These are phyloP conservation scores for Pammene aurita DNA, from an alignment of 2,888 invertebrate species.

Conservation along the genomic window DNA sequence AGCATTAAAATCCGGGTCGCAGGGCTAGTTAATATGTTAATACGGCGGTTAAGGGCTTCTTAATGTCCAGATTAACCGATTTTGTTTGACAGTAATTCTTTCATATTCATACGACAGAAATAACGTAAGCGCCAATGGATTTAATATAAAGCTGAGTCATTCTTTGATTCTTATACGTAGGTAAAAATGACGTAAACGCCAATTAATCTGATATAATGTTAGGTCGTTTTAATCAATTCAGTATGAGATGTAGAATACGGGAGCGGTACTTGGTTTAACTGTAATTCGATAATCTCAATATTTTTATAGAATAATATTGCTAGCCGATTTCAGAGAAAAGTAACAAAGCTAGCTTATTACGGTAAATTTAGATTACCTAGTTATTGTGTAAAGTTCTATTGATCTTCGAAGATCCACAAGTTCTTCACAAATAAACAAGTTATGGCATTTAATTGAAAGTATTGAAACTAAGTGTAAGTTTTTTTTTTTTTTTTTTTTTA, in stretches of 20 bases:
- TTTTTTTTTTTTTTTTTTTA: too few relatives aligned
- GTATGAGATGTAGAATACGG: background rate
- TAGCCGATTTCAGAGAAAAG: too few relatives aligned
- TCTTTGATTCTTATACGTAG: background rate
- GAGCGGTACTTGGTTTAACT: slow-evolving; percentile 10
- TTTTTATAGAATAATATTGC: too few relatives aligned
- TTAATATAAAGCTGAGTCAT: background rate
- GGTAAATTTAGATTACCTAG: too few relatives aligned
- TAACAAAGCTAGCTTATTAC: too few relatives aligned
- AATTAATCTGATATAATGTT: background rate
- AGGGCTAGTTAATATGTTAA: slow-evolving; percentile 35
- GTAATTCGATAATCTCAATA: background rate
- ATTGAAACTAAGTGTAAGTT: too few relatives aligned
- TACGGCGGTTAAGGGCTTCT: slow-evolving; percentile 31
- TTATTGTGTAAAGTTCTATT: too few relatives aligned
- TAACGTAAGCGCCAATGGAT: slow-evolving; percentile 6
- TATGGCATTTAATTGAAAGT: too few relatives aligned
- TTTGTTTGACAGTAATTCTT: slow-evolving; percentile 35
- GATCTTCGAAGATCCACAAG: too few relatives aligned
- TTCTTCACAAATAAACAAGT: too few relatives aligned
- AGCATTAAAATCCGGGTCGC: slow-evolving; percentile 32
- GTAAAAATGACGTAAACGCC: background rate
- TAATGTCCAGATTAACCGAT: slow-evolving; percentile 39
- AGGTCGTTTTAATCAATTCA: background rate
- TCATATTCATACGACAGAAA: background rate